Percentiles rank a stretch among this genome's conserved stretches.
Evolutionary conservation across 2,888 invertebrate species (phyloP).

Genomic region (Thymelicus acteon): DNA sequence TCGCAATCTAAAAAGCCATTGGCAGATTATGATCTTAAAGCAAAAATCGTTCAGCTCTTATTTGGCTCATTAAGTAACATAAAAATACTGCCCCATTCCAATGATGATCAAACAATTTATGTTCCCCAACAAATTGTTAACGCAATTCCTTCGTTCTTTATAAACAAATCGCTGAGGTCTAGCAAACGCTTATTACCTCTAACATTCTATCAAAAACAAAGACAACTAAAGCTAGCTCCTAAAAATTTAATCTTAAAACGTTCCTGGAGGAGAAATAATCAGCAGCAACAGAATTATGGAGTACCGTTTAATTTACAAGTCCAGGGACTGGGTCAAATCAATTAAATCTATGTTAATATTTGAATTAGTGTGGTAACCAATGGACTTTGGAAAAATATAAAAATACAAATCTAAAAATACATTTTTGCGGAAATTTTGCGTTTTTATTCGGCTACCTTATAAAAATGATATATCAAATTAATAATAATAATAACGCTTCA

Average conservation of each 20-base stretch:
- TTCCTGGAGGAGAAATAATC: slow-evolving; percentile 48
- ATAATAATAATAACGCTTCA: too few species aligned
- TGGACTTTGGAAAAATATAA: too few species aligned
- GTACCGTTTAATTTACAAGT: slow-evolving; percentile 65
- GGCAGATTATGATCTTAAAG: slow-evolving; percentile 35
- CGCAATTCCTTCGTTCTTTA: slow-evolving; percentile 5
- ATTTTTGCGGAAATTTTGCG: too few species aligned
- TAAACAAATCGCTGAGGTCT: slow-evolving; percentile 33
- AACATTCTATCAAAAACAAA: slow-evolving; percentile 48
- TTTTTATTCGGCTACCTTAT: too few species aligned
- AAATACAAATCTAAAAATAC: too few species aligned
- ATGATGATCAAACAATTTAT: slow-evolving; percentile 50
- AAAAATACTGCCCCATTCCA: slow-evolving; percentile 46
- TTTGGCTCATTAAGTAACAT: slow-evolving; percentile 37
- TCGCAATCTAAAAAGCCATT: neutral
- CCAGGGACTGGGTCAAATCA: slow-evolving; percentile 63
- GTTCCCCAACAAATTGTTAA: slow-evolving; percentile 43
- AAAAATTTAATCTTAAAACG: slow-evolving; percentile 32
- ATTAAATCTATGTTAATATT: slow-evolving; percentile 36
- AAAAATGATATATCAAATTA: too few species aligned
- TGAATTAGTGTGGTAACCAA: too few species aligned
- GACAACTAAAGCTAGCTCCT: slow-evolving; percentile 39
- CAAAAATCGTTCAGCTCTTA: slow-evolving; percentile 40
- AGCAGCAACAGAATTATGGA: slow-evolving; percentile 46
- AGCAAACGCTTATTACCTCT: slow-evolving; percentile 49